A percentile compares a stretch with the other conserved stretches of the same genome.
Conservation (phyloP, 2,113 vertebrate genomes). For the Psettodes erumei region DNA sequence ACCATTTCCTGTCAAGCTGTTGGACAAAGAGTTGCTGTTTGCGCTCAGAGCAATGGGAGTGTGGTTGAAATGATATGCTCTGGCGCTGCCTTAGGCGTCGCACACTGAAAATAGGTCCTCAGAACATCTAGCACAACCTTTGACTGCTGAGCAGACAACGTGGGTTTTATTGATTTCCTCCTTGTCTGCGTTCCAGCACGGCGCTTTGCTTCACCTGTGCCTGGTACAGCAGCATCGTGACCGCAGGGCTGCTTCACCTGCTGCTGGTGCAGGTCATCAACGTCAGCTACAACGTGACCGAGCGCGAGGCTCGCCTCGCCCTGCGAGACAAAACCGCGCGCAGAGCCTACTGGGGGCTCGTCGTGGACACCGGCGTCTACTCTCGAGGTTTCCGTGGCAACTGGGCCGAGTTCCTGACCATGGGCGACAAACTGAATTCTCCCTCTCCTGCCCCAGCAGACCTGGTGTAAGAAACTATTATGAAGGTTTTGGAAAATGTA, state of each 20-base stretch:
- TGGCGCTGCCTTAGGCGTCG: background rate
- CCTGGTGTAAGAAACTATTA: constrained; percentile 81
- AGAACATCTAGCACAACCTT: background rate
- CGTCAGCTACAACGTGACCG: constrained; percentile 94
- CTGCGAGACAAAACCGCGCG: constrained; percentile 87
- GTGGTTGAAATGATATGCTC: background rate
- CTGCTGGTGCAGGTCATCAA: constrained; percentile 93
- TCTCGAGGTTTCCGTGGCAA: constrained; percentile 88
- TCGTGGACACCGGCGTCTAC: constrained; percentile 89
- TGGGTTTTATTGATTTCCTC: too few relatives aligned
- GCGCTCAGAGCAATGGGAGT: background rate
- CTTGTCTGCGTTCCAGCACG: constrained; percentile 79
- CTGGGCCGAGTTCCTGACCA: constrained; percentile 92
- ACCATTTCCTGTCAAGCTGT: background rate
- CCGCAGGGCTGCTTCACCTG: constrained; percentile 90
- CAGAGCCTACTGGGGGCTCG: constrained; percentile 88
- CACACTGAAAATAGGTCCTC: background rate
- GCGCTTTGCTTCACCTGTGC: constrained; percentile 96
- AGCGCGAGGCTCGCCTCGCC: constrained; percentile 91
- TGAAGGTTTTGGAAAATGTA: background rate
- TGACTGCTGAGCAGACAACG: too few relatives aligned
- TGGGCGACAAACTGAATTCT: constrained; percentile 69
- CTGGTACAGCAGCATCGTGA: constrained; percentile 96
- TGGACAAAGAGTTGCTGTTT: background rate
- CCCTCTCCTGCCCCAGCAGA: constrained; percentile 76